These are phyloP conservation scores for Meloidogyne hapla DNA, from an alignment of 1,140 invertebrate genomes.

Conservation along the genomic window DNA sequence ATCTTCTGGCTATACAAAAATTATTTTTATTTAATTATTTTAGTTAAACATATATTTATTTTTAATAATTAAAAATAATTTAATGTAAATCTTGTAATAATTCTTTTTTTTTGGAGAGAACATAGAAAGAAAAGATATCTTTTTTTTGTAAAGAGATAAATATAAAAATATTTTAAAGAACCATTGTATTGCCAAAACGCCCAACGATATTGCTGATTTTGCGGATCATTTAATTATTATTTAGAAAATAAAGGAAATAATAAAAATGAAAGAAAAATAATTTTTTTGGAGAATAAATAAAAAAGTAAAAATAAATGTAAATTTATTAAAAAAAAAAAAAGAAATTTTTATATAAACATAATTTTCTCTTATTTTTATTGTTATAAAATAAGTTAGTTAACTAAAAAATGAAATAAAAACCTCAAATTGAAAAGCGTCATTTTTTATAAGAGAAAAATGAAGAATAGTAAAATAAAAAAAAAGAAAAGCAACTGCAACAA, in stretches of 20 bases:
- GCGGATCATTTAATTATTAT: slow-evolving; percentile 1
- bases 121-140: not conserved
- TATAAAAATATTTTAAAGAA: not conserved
- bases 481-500: no score
- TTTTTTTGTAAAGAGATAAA: not conserved
- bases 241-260: not conserved
- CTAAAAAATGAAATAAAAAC: not conserved
- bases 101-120: no score
- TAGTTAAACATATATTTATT: no score
- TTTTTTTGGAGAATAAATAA: not conserved
- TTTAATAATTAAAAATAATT: not conserved
- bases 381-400: no score
- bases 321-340: not conserved
- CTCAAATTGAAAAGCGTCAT: not conserved
- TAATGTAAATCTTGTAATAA: no score
- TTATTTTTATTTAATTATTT: not conserved
- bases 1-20: slow-evolving; percentile 24
- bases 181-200: slow-evolving; percentile 10
- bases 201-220: slow-evolving; percentile 22
- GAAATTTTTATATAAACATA: not conserved
- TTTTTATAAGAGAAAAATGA: no score
- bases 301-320: not conserved
- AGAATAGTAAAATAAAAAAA: no score
- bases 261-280: not conserved
- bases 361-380: not conserved